These are phyloP conservation scores for Lasius platythorax DNA, from an alignment of 2,888 invertebrate genomes.

Conservation along the genomic window DNA sequence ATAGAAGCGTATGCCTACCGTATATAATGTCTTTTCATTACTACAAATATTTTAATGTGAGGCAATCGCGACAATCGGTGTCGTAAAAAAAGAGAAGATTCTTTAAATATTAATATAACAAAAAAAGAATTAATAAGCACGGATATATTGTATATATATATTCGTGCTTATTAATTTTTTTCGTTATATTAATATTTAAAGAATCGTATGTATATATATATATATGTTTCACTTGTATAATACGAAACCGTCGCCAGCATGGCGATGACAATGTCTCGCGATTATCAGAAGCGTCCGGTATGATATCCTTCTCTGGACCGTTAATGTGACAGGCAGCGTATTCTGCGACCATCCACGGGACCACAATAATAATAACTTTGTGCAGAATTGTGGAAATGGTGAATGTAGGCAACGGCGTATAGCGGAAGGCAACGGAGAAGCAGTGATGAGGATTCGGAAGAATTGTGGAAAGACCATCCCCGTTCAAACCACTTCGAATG, in stretches of 20 bases:
- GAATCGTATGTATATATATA: no score
- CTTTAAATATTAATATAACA: background rate
- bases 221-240: background rate
- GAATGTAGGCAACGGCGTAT: constrained; percentile 45
- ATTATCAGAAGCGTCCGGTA: constrained; percentile 76
- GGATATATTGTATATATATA: background rate
- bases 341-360: constrained; percentile 77
- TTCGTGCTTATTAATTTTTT: no score
- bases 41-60: constrained; percentile 36
- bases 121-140: background rate
- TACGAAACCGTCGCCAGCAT: constrained; percentile 69
- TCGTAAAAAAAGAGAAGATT: background rate
- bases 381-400: constrained; percentile 47
- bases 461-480: constrained; percentile 58
- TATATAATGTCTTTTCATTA: constrained; percentile 50
- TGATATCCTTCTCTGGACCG: constrained; percentile 79
- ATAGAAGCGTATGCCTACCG: constrained; percentile 63
- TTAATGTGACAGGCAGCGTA: constrained; percentile 84
- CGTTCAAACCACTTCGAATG: constrained; percentile 59
- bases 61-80: background rate
- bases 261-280: constrained; percentile 70
- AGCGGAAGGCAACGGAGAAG: constrained; percentile 44
- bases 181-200: no score
- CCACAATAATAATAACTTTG: constrained; percentile 80
- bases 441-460: constrained; percentile 65